These are phyloP conservation scores for Ailurus styani DNA, from an alignment of 2,113 vertebrate genomes.

Conservation along the genomic window DNA sequence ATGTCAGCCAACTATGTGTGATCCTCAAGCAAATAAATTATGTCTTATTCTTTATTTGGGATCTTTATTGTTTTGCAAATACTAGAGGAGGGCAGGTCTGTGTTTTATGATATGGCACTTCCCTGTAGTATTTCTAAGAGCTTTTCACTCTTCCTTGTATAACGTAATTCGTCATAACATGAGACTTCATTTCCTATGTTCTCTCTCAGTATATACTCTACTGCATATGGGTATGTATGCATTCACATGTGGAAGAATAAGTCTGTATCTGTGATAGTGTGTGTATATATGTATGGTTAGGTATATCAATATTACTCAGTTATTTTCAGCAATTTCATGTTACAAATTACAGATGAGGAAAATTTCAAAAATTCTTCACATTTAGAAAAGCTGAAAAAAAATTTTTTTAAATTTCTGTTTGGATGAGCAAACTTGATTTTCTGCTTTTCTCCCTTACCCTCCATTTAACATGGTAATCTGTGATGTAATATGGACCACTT, in stretches of 20 bases:
- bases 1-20: background rate
- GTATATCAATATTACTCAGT: background rate
- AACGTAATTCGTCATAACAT: background rate
- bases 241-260: background rate
- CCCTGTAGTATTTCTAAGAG: background rate
- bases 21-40: background rate
- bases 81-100: background rate
- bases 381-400: background rate
- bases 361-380: background rate
- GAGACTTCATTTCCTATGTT: background rate
- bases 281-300: background rate
- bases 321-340: background rate
- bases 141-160: background rate
- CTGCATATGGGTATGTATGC: background rate
- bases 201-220: background rate
- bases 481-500: background rate
- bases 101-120: background rate
- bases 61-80: background rate
- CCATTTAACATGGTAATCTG: too few relatives aligned
- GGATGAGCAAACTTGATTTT: background rate
- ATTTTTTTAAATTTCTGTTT: too few relatives aligned
- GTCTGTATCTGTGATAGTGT: background rate
- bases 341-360: background rate
- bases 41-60: background rate
- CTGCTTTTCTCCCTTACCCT: background rate